Evolutionary conservation across 2,797 vertebrate species (phyloP), one percentile per base, ranked within the genome.

Genomic region (Champsocephalus gunnari): DNA sequence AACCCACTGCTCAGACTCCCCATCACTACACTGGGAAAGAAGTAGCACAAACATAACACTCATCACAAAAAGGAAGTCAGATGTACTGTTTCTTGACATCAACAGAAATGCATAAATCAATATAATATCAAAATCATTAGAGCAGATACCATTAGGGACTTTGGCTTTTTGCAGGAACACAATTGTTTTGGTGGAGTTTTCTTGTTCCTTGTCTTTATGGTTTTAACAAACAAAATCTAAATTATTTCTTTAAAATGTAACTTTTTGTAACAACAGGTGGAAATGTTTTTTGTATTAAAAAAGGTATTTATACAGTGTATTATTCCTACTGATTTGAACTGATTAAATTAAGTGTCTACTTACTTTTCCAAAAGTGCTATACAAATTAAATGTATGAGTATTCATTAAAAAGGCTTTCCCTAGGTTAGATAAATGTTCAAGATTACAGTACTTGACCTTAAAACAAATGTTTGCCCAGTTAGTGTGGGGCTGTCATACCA

Each of bases 1-100:
- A 95, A 93, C 63, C 91, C 91, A 86, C 94, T 95, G 62, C 92
- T 85, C 55, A 95, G 78, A 57, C 71, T 88, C 67, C 94, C 94
- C 92, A 88, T 92, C 32, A 71, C 32, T 19, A 32, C 12, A 43
- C 32, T 77, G 66, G 9, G 17, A 66, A 49, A 66, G 4, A 80
- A 14, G 71, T 3, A 51, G 75, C 19, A 76, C 14, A 77, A 14
- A 77, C 16, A 75, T 8, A 74, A 59, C 6, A 56, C 59, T 2
- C 1, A 2, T 53, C 45, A 62, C 11, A 63, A 47, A 50, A 14
- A 61, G 51, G 11, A 41, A 10, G n/a, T 59, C 43, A 83, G 68
- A 34, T 19, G 32, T n/a, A 3, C 5, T 56, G 9, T 62, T 71
- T 34, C 49, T 57, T 54, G 1, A 73, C 3, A 44, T 53, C 50